A percentile compares a stretch with the other conserved stretches of the same genome.
These are phyloP conservation scores for Cryptocheilus praepositus DNA, from an alignment of 2,888 invertebrate species.

Conservation along the genomic window DNA sequence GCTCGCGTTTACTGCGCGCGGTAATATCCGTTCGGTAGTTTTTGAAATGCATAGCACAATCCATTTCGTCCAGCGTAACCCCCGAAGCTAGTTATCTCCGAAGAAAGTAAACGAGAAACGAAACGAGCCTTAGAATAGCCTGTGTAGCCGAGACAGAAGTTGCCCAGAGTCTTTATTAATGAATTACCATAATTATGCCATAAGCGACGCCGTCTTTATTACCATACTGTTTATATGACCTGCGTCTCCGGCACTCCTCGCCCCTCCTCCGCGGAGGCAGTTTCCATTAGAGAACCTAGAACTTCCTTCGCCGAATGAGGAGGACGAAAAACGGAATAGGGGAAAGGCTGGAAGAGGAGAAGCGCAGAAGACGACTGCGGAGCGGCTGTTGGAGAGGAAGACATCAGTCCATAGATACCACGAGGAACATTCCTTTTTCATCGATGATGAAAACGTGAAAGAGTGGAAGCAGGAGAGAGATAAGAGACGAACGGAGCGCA, in stretches of 20 bases:
- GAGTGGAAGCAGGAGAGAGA: not conserved
- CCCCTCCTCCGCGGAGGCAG: slow-evolving; percentile 25
- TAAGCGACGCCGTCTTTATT: slow-evolving; percentile 62
- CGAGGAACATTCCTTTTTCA: slow-evolving; percentile 21
- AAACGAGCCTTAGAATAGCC: slow-evolving; percentile 32
- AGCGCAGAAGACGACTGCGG: not conserved
- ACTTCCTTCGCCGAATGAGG: slow-evolving; percentile 22
- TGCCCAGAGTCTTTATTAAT: slow-evolving; percentile 62
- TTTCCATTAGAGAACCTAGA: slow-evolving; percentile 41
- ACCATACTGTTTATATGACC: slow-evolving; percentile 64
- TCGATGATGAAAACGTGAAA: slow-evolving; percentile 19
- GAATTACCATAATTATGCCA: slow-evolving; percentile 71
- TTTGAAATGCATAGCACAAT: slow-evolving; percentile 20
- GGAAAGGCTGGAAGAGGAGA: slow-evolving; percentile 4
- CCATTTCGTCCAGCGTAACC: slow-evolving; percentile 18
- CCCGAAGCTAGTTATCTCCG: slow-evolving; percentile 23
- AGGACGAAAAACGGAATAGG: slow-evolving; percentile 8
- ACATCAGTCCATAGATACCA: slow-evolving; percentile 16
- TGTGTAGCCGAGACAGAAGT: slow-evolving; percentile 43
- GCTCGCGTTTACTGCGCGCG: slow-evolving; percentile 18
- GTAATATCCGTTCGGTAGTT: slow-evolving; percentile 1
- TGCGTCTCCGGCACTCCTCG: slow-evolving; percentile 45
- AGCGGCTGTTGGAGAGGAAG: slow-evolving; percentile 2
- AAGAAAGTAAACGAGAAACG: slow-evolving; percentile 37
- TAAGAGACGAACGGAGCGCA: slow-evolving; percentile 7